Conservation (phyloP, 1,140 invertebrate genomes). For the Calliphora vicina region DNA sequence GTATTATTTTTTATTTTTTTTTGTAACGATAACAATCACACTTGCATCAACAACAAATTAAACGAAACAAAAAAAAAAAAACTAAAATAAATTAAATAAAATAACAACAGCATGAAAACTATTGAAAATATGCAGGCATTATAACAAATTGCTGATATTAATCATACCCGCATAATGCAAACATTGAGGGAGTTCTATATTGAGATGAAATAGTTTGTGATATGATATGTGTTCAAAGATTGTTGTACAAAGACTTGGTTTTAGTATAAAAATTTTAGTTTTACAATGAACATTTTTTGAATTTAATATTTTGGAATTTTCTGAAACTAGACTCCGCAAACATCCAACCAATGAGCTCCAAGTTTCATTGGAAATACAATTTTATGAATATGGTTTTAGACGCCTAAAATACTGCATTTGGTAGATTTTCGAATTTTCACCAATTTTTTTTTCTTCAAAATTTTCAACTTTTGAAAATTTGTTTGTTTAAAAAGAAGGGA, state of each 20-base stretch:
- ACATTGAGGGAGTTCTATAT: not conserved
- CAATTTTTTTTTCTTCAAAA: no score
- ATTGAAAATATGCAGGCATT: constrained; percentile 4
- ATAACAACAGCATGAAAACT: not conserved
- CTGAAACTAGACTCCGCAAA: no score
- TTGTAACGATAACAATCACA: constrained; percentile 5
- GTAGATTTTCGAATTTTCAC: no score
- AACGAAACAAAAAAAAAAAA: not conserved
- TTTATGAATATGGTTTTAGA: no score
- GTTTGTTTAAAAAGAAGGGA: no score
- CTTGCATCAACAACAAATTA: not conserved
- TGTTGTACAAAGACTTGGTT: not conserved
- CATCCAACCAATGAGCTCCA: no score
- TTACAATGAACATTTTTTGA: no score
- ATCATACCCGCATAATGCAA: not conserved
- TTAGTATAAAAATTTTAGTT: not conserved
- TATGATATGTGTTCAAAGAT: not conserved
- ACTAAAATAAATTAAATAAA: no score
- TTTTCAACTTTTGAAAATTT: no score
- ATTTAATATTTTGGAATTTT: no score
- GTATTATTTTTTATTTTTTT: not conserved
- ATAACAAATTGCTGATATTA: not conserved
- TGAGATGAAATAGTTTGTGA: not conserved
- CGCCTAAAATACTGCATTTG: no score
- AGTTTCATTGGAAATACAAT: no score